Evolutionary conservation across 2,888 invertebrate species (phyloP).

Genomic region (Diloba caeruleocephala): DNA sequence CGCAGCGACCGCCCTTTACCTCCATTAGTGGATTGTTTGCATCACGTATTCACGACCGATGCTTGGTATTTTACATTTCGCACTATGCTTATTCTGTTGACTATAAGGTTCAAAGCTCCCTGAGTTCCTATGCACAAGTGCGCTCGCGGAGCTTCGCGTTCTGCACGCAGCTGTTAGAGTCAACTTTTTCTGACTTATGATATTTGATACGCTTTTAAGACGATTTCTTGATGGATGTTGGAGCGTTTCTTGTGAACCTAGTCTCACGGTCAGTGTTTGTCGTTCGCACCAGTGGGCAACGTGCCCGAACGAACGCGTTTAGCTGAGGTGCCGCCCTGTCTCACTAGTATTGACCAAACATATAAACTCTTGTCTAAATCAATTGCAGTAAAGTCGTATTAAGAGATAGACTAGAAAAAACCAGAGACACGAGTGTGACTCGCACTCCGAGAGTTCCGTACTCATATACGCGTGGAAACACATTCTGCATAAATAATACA

Average conservation of each 20-base stretch:
- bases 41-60: neutral
- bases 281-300: too few species aligned
- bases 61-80: neutral
- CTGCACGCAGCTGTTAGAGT: slow-evolving; percentile 7
- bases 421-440: too few species aligned
- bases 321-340: too few species aligned
- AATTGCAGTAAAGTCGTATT: too few species aligned
- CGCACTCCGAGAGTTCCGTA: too few species aligned
- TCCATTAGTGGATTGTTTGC: neutral
- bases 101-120: neutral
- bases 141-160: neutral
- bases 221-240: slow-evolving; percentile 2
- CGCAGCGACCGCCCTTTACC: neutral
- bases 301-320: too few species aligned
- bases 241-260: neutral
- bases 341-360: too few species aligned
- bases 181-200: slow-evolving; percentile 9
- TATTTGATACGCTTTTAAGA: slow-evolving; percentile 15
- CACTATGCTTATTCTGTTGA: neutral
- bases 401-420: too few species aligned
- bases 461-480: too few species aligned
- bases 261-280: neutral
- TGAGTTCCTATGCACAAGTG: neutral
- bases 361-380: too few species aligned
- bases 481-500: too few species aligned